Conservation (phyloP, 2,797 vertebrate genomes). For the Dendrocincla fuliginosa region DNA sequence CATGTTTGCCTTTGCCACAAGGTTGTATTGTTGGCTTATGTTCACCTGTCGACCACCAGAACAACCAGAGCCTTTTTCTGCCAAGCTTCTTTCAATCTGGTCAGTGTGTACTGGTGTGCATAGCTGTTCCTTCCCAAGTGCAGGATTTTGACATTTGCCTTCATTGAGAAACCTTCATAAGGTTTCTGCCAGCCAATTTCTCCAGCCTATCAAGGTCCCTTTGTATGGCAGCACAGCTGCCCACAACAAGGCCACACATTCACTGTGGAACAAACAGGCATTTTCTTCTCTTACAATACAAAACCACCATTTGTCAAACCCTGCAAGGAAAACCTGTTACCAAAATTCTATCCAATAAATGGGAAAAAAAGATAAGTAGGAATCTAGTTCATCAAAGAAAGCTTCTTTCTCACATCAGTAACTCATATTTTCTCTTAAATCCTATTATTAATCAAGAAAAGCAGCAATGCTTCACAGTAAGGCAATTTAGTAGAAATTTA, state of each 20-base stretch:
- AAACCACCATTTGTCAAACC: neutral
- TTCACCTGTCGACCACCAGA: neutral
- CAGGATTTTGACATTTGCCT: neutral
- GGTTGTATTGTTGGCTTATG: neutral
- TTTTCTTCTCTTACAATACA: neutral
- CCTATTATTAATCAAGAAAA: conserved; percentile 38
- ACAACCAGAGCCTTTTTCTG: neutral
- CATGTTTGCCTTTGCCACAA: neutral
- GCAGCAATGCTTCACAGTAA: conserved; percentile 14
- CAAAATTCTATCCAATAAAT: neutral
- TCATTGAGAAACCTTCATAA: neutral
- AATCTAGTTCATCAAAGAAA: neutral
- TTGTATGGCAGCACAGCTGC: neutral
- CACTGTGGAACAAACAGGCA: neutral
- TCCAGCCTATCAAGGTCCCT: neutral
- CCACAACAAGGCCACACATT: neutral
- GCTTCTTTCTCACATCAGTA: neutral
- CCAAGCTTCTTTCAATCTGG: neutral
- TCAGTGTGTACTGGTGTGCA: neutral
- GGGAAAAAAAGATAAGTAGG: neutral
- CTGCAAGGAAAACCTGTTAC: neutral
- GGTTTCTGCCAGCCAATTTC: neutral
- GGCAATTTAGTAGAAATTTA: conserved; percentile 43
- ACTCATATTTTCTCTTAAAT: conserved; percentile 8
- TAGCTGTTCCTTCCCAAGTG: neutral